phyloP scores from a whole-genome alignment of 35 echinoderm and acorn worm species.

The Hemicentrotus pulcherrimus region DNA sequence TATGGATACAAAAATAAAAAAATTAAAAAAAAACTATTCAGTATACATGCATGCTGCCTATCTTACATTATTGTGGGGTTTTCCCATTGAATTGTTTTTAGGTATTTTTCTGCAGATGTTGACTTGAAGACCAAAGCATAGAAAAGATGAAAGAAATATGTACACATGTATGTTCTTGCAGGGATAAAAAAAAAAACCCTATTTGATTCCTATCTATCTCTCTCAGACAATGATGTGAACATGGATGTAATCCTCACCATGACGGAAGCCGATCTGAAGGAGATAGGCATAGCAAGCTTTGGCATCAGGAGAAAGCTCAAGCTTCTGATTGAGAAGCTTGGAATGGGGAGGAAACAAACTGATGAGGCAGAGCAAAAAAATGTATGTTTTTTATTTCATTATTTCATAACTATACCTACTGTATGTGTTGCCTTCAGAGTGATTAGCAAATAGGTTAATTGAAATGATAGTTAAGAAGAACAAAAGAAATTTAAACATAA shows the following conservation, averaged over 20 bases:
- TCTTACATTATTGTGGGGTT: conserved; percentile 18
- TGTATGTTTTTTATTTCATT: neutral
- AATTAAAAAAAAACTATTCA: neutral
- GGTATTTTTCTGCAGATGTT: no score
- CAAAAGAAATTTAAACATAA: no score
- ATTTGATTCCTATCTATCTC: neutral
- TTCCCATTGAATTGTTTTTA: conserved; percentile 30
- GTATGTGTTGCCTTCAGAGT: conserved; percentile 28
- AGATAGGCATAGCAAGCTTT: conserved; percentile 23
- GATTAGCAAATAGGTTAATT: neutral
- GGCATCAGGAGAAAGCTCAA: conserved; percentile 5
- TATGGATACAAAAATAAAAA: no score
- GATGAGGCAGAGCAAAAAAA: conserved; percentile 5
- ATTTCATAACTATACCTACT: conserved; percentile 17
- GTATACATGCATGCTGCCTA: neutral
- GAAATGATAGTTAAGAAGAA: no score
- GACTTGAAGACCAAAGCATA: no score
- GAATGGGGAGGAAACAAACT: conserved; percentile 16
- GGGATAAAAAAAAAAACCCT: neutral
- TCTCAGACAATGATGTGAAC: neutral
- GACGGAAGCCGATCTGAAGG: neutral
- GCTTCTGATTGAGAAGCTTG: conserved; percentile 25
- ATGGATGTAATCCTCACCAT: neutral
- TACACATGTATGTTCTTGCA: conserved; percentile 1
- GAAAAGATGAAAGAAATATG: conserved; percentile 20